Percentiles rank a stretch among this genome's conserved stretches.
phyloP scores from a whole-genome alignment of 2,888 invertebrate genomes.

The Aphelenchoides bicaudatus region DNA sequence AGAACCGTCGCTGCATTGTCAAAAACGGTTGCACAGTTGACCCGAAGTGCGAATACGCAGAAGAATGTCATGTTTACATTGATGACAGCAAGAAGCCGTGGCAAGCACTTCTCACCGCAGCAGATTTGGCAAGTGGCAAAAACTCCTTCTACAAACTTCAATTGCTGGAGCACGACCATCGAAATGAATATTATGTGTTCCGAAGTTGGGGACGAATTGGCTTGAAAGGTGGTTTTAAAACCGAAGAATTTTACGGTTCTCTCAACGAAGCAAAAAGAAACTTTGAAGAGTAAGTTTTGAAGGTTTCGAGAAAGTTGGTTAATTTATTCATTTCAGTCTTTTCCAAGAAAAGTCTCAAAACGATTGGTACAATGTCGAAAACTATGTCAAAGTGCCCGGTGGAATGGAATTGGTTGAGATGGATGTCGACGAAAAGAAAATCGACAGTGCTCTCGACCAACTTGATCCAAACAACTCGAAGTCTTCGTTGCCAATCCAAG shows the following conservation, averaged over 20 bases:
- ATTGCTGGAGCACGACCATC: slow-evolving; percentile 73
- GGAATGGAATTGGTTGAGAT: slow-evolving; percentile 81
- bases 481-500: slow-evolving; percentile 72
- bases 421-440: slow-evolving; percentile 66
- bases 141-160: slow-evolving; percentile 95
- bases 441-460: slow-evolving; percentile 8
- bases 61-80: slow-evolving; percentile 44
- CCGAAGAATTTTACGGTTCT: slow-evolving; percentile 47
- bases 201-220: slow-evolving; percentile 95
- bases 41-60: slow-evolving; percentile 69
- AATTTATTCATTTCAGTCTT: slow-evolving; percentile 48
- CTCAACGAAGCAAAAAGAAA: slow-evolving; percentile 44
- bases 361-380: slow-evolving; percentile 67
- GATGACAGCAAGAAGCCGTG: slow-evolving; percentile 41
- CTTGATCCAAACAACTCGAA: slow-evolving; percentile 50
- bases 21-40: slow-evolving; percentile 87
- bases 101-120: slow-evolving; percentile 63
- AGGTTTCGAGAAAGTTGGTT: too few relatives aligned
- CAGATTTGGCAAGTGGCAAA: slow-evolving; percentile 78
- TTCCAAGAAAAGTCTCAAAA: slow-evolving; percentile 82
- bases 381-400: slow-evolving; percentile 73
- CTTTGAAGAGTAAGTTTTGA: slow-evolving; percentile 39
- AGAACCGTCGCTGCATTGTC: slow-evolving; percentile 60
- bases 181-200: slow-evolving; percentile 70
- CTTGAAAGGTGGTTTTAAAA: slow-evolving; percentile 73